These are phyloP conservation scores for Mormyrus hasselquistii DNA, from an alignment of 2,797 vertebrate genomes.

Conservation along the genomic window DNA sequence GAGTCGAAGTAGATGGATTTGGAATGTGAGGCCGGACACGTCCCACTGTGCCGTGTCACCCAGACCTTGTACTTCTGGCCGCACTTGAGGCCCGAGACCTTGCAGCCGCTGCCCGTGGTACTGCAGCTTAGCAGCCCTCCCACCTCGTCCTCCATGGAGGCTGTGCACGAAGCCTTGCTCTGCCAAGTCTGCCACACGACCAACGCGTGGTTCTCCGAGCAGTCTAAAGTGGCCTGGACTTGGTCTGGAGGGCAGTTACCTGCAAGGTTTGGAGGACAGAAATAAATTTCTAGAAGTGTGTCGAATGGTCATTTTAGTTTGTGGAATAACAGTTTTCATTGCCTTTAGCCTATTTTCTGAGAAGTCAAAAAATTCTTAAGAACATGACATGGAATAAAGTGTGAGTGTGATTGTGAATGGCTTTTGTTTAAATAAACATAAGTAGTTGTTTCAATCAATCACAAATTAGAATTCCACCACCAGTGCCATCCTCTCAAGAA, in stretches of 20 bases:
- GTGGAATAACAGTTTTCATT: not conserved
- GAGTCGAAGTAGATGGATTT: slow-evolving; percentile 49
- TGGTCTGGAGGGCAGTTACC: slow-evolving; percentile 54
- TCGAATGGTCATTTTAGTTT: not conserved
- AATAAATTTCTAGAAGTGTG: not conserved
- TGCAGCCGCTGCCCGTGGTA: slow-evolving; percentile 48
- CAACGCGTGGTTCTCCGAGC: slow-evolving; percentile 50
- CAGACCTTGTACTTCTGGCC: slow-evolving; percentile 49
- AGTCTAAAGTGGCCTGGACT: slow-evolving; percentile 50
- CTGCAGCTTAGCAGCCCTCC: slow-evolving; percentile 55
- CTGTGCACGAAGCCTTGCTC: slow-evolving; percentile 50
- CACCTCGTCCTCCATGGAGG: slow-evolving; percentile 43
- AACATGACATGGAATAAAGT: not conserved
- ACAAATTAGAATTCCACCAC: not conserved
- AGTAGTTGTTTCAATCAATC: not conserved
- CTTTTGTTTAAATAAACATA: not conserved
- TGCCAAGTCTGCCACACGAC: slow-evolving; percentile 51
- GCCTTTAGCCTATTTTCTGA: not conserved
- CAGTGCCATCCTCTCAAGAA: not conserved
- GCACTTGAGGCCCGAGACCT: slow-evolving; percentile 52
- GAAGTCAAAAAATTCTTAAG: not conserved
- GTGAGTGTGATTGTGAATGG: not conserved
- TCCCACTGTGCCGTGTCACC: slow-evolving; percentile 46
- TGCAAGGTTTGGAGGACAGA: slow-evolving; percentile 28
- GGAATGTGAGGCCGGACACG: slow-evolving; percentile 55